Evolutionary conservation across 2,797 vertebrate species (phyloP).

Genomic region (Fundulus diaphanus): DNA sequence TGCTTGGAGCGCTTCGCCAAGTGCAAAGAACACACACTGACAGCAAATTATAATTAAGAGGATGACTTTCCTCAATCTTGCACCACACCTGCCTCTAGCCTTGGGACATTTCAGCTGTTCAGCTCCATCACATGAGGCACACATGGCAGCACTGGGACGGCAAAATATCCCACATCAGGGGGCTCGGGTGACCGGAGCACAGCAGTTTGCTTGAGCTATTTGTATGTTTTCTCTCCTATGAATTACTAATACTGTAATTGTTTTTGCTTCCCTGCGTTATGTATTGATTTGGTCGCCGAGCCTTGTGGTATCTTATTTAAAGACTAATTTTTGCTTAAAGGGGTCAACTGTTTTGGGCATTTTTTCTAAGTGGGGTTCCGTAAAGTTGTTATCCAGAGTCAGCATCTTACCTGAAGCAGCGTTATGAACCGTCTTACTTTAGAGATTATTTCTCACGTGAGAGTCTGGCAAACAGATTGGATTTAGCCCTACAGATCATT

Average conservation of each 20-base stretch:
- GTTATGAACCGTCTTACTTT: neutral
- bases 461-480: neutral
- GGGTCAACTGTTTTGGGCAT: neutral
- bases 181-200: slow-evolving; percentile 45
- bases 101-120: slow-evolving; percentile 36
- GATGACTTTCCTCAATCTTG: slow-evolving; percentile 53
- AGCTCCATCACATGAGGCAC: slow-evolving; percentile 52
- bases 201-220: slow-evolving; percentile 47
- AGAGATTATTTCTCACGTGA: neutral
- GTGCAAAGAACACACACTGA: slow-evolving; percentile 14
- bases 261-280: slow-evolving; percentile 4
- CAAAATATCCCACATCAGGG: slow-evolving; percentile 47
- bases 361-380: neutral
- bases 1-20: slow-evolving; percentile 26
- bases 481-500: neutral
- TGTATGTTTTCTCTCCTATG: slow-evolving; percentile 42
- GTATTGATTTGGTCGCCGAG: neutral
- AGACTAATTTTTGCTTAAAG: neutral
- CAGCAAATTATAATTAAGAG: slow-evolving; percentile 69
- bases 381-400: neutral
- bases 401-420: neutral
- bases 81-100: slow-evolving; percentile 43
- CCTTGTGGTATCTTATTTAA: neutral
- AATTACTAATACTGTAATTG: slow-evolving; percentile 38
- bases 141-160: slow-evolving; percentile 62